These are phyloP conservation scores for Agrotis clavis DNA, from an alignment of 2,888 invertebrate genomes.

Conservation along the genomic window DNA sequence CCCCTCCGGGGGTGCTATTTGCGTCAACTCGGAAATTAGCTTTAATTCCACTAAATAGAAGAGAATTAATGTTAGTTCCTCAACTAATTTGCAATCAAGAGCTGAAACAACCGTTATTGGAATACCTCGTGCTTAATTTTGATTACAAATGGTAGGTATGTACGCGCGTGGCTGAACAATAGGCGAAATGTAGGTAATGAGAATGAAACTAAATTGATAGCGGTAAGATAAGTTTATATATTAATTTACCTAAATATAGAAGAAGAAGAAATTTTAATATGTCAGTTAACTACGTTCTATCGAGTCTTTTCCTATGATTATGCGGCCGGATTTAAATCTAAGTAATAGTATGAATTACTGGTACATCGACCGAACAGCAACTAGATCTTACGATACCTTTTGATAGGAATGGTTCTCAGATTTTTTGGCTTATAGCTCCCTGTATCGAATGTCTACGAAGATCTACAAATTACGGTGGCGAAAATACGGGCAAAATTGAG, in stretches of 20 bases:
- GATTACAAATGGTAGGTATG: slow-evolving; percentile 52
- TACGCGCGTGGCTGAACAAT: slow-evolving; percentile 23
- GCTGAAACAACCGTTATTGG: slow-evolving; percentile 62
- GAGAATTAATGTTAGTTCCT: slow-evolving; percentile 68
- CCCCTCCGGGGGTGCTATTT: slow-evolving; percentile 59
- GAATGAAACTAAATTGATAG: slow-evolving; percentile 24
- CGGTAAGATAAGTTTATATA: slow-evolving; percentile 6
- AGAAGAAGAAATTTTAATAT: no score
- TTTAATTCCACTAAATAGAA: slow-evolving; percentile 69
- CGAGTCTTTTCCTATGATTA: no score
- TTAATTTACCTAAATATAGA: no score
- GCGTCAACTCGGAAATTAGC: slow-evolving; percentile 68
- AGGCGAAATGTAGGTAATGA: neutral
- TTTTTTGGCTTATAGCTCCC: neutral
- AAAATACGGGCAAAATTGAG: slow-evolving; percentile 2
- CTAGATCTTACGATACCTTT: neutral
- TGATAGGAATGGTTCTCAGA: neutral
- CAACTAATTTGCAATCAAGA: slow-evolving; percentile 73
- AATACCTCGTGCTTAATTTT: slow-evolving; percentile 62
- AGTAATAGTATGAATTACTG: no score
- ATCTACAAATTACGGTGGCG: neutral
- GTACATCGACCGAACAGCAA: no score
- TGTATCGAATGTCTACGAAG: neutral
- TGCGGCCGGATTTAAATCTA: no score
- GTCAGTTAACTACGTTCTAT: no score